Evolutionary conservation across 2,797 vertebrate species (phyloP), one percentile per base, ranked within the genome.

Genomic region (Taenioides sp.): DNA sequence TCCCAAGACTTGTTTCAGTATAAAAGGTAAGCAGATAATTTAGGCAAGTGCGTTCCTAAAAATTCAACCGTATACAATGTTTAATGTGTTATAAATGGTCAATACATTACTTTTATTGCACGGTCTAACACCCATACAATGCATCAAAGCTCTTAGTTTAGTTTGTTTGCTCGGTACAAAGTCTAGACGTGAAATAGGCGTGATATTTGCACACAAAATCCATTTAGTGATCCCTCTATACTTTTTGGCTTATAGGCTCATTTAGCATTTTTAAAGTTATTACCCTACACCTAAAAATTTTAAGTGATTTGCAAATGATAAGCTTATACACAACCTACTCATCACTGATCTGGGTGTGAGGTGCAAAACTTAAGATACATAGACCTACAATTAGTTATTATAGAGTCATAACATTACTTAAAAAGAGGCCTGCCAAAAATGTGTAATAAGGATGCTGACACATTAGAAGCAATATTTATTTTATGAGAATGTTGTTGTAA

Each of bases 1-100:
- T 65, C 64, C 64, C 64, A 23, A 65, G 43, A 17, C 16, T 27
- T 23, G 43, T 65, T 65, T 65, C 64, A 65, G 64, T 43, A 4
- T 65, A 65, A 65, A 65, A 27, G 6, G 7, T 11, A 7, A n/a
- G 3, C 43, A 25, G 22, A 18, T 14, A 18, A 49, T 62, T 62
- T 62, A 20, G 28, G 2, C 7, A 28, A 59, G 58, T 5, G 5
- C 58, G 5, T 59, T 16, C 16, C 3, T 18, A 4, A 28, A 17
- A 28, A 14, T 12, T 4, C 25, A 57, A 23, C 22, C 3, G 22
- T 12, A 3, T 1, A 57, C 22, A 23, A 12, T 57, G 12, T 57
- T 12, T 14, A 7, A 62, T 20, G 11, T 2, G 20, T 62, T n/a
- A 62, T 22, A 62, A n/a, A 22, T 43, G 37, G n/a, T 4, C 11